Base-by-base conservation (phyloP, 2,113 vertebrate species). In the Panurus biarmicus region DNA sequence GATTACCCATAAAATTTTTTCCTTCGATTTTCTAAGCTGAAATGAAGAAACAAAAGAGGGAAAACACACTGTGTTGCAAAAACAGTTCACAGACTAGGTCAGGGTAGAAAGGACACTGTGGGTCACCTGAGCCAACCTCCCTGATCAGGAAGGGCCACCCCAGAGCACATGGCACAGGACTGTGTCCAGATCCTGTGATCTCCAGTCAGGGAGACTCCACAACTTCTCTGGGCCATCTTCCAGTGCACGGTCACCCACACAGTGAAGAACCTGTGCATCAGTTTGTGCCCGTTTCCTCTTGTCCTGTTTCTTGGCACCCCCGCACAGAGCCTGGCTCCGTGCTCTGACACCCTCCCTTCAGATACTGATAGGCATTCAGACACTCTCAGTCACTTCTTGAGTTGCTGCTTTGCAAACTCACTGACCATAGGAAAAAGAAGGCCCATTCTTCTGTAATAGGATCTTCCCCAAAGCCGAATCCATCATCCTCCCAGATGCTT, bases 371-470 rank as follows among this genome's bases (percentile, higher is more conserved):
- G 29, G 9, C 54, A 31, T 1, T 7, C n/a, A n/a, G n/a, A n/a
- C n/a, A n/a, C 18, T 22, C 18, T 29, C 69, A 25, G 20, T 18
- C 24, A 9, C 25, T n/a, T 22, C 21, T 54, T 26, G 40, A 33
- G 35, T 4, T 22, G 2, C 26, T 40, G 45, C 40, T 50, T 35
- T 61, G 14, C 28, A 12, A 31, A 11, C 23, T 28, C 53, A 3
- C 22, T 14, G 14, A 6, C 7, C 3, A 1, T 0, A 31, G 2
- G 1, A 12, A 33, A 56, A 44, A 38, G 53, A 12, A 9, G 9
- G 17, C 22, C 33, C 17, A 0, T 25, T 53, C 5, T 6, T 6
- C 23, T 10, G 0, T 4, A 2, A 5, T 0, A 1, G 28, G 10
- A 2, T 7, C 1, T 10, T n/a, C 18, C 44, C 10, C 6, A 26